These are phyloP conservation scores for Sebastiscus albofasciatus DNA, from an alignment of 2,797 vertebrate species.

Conservation along the genomic window DNA sequence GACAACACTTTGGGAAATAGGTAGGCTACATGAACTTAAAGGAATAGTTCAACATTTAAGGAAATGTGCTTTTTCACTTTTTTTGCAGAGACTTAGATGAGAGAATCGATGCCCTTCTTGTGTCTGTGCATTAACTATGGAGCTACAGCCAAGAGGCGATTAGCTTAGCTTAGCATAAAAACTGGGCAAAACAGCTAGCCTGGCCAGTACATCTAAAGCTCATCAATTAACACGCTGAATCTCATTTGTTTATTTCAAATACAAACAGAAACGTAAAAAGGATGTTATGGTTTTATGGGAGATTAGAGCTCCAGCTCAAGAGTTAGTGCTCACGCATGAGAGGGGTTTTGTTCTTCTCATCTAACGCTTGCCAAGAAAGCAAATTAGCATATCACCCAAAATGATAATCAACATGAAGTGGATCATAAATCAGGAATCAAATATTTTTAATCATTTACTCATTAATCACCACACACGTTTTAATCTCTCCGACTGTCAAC, in stretches of 20 bases:
- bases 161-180: conserved; percentile 1
- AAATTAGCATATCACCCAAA: not conserved
- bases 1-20: not conserved
- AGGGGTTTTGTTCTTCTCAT: not conserved
- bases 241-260: not conserved
- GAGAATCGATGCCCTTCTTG: not conserved
- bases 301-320: not conserved
- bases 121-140: not conserved
- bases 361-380: not conserved
- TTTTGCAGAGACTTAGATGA: not conserved
- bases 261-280: not conserved
- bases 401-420: not conserved
- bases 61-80: not conserved
- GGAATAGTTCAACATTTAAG: not conserved
- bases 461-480: not conserved
- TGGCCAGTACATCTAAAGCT: not conserved
- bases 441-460: not conserved
- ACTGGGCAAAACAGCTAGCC: not conserved
- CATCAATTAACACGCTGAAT: not conserved
- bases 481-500: not conserved
- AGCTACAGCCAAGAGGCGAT: not conserved
- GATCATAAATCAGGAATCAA: not conserved
- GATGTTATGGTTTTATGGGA: not conserved
- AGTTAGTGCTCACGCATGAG: too few relatives aligned
- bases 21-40: not conserved